Conservation (phyloP, 2,888 invertebrate genomes). For the Dryadula phaetusa region DNA sequence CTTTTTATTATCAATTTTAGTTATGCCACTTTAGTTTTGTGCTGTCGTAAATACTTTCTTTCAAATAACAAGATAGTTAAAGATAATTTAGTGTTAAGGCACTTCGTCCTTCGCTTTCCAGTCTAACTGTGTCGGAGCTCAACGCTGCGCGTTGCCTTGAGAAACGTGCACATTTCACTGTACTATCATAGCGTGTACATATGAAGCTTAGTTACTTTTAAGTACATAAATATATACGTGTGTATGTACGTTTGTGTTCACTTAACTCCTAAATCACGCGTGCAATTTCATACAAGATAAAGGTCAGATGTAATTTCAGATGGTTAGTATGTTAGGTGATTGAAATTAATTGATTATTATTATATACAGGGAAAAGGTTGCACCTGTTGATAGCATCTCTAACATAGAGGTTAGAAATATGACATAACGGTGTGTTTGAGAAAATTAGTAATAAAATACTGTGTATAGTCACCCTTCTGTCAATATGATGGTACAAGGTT, state of each 20-base stretch:
- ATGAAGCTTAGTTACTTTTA: background rate
- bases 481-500: too few species aligned
- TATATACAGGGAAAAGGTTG: constrained; percentile 44
- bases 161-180: too few species aligned
- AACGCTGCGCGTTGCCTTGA: too few species aligned
- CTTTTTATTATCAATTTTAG: too few species aligned
- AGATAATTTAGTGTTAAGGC: too few species aligned
- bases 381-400: constrained; percentile 31
- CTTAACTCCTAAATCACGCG: constrained; percentile 23
- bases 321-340: constrained; percentile 31
- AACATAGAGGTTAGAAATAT: constrained; percentile 1
- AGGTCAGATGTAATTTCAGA: constrained; percentile 36
- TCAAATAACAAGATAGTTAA: too few species aligned
- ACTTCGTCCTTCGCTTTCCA: too few species aligned
- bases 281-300: constrained; percentile 29
- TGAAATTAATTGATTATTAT: constrained; percentile 44
- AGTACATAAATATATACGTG: background rate
- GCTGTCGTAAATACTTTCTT: too few species aligned
- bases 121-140: too few species aligned
- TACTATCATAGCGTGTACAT: background rate
- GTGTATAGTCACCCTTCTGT: too few species aligned
- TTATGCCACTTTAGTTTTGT: too few species aligned
- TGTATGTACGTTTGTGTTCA: background rate
- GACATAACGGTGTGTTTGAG: background rate
- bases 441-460: background rate